A percentile compares a stretch with the other conserved stretches of the same genome.
phyloP scores from a whole-genome alignment of 2,113 vertebrate genomes.

The Percopsis transmontana region DNA sequence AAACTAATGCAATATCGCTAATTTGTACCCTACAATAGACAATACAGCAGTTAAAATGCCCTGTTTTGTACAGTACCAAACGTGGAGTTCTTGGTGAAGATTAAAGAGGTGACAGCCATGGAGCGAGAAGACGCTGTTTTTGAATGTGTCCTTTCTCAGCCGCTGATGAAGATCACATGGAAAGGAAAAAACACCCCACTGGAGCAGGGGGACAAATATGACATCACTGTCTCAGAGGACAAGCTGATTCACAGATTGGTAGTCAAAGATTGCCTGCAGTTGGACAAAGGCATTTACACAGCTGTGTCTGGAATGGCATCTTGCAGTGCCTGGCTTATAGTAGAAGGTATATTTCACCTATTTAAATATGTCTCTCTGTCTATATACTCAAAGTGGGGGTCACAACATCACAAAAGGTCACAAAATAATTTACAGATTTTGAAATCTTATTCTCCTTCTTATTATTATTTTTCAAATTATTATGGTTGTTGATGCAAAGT shows the following conservation, averaged over 20 bases:
- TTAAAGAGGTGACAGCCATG: slow-evolving; percentile 74
- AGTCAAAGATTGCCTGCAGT: slow-evolving; percentile 71
- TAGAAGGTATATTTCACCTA: slow-evolving; percentile 77
- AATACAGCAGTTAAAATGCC: neutral
- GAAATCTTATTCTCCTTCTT: neutral
- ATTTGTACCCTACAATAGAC: neutral
- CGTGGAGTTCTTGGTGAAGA: slow-evolving; percentile 75
- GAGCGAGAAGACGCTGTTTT: slow-evolving; percentile 80
- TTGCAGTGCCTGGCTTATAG: slow-evolving; percentile 86
- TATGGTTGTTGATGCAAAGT: too few relatives aligned
- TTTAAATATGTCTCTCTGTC: neutral
- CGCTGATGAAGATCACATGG: slow-evolving; percentile 79
- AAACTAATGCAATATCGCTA: neutral
- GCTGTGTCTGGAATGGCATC: slow-evolving; percentile 75
- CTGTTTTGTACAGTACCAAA: slow-evolving; percentile 75
- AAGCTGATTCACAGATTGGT: slow-evolving; percentile 83
- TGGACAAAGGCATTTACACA: slow-evolving; percentile 85
- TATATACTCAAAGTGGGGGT: neutral
- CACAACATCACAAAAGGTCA: neutral
- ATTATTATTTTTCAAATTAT: too few relatives aligned
- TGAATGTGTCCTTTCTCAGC: slow-evolving; percentile 76
- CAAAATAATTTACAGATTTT: neutral
- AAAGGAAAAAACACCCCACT: slow-evolving; percentile 75
- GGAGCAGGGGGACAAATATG: slow-evolving; percentile 75
- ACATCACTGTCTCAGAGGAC: slow-evolving; percentile 80